phyloP scores from a whole-genome alignment of 2,113 vertebrate genomes.

The Microtus pennsylvanicus region DNA sequence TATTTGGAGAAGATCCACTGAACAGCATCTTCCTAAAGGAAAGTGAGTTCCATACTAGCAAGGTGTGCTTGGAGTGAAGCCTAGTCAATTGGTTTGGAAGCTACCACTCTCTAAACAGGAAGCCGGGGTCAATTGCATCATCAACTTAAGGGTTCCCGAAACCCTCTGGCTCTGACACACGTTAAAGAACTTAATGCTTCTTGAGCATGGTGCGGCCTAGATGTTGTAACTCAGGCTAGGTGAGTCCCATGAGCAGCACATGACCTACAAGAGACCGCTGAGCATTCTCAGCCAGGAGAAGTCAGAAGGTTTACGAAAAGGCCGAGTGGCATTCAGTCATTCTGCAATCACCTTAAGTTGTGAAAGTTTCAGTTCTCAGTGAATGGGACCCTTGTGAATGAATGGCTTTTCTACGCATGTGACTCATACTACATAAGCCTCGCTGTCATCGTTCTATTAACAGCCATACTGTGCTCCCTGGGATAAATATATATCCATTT shows the following conservation, averaged over 20 bases:
- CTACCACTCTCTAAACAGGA: slow-evolving; percentile 2
- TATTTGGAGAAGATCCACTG: not conserved
- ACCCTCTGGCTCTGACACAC: not conserved
- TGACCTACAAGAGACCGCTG: not conserved
- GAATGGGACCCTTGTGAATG: slow-evolving; percentile 60
- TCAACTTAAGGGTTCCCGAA: slow-evolving; percentile 10
- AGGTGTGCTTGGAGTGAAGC: not conserved
- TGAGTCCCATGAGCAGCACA: not conserved
- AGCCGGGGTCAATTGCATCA: not conserved
- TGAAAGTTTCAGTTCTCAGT: slow-evolving; percentile 34
- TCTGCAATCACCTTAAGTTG: slow-evolving; percentile 22
- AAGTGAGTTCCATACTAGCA: not conserved
- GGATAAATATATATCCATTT: slow-evolving; percentile 66
- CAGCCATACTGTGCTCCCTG: slow-evolving; percentile 56
- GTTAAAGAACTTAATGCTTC: not conserved
- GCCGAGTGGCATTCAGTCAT: not conserved
- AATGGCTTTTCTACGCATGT: slow-evolving; percentile 22
- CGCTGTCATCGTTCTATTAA: slow-evolving; percentile 59
- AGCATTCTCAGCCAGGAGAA: slow-evolving; percentile 52
- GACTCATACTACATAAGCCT: slow-evolving; percentile 63
- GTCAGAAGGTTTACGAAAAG: slow-evolving; percentile 43
- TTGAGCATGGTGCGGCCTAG: not conserved
- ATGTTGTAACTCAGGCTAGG: not conserved
- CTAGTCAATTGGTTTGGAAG: not conserved
- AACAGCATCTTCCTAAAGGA: slow-evolving; percentile 11